Percentiles rank a stretch among this genome's conserved stretches.
Evolutionary conservation across 2,888 invertebrate genomes (phyloP).

Genomic region (Agriopis aurantiaria): DNA sequence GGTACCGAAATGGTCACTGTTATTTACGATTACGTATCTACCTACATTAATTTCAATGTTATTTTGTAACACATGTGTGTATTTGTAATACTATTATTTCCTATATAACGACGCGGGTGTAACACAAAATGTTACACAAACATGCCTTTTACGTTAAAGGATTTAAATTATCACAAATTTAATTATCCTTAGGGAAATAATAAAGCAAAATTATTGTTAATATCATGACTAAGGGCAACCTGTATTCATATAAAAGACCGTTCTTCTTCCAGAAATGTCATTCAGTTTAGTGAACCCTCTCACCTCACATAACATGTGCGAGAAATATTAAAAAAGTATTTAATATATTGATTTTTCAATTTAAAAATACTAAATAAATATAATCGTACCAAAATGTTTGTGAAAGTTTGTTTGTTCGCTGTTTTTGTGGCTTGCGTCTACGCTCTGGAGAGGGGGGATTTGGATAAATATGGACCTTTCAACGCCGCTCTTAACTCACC

Average conservation of each 20-base stretch:
- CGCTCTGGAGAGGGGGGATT: conserved; percentile 34
- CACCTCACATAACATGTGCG: conserved; percentile 29
- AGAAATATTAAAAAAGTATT: conserved; percentile 33
- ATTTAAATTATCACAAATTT: neutral
- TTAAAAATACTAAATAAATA: conserved; percentile 33
- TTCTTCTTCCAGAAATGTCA: neutral
- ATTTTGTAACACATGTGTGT: neutral
- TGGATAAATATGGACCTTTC: conserved; percentile 42
- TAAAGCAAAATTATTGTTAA: neutral
- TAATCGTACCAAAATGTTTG: conserved; percentile 33
- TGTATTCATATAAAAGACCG: conserved; percentile 7
- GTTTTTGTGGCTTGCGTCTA: conserved; percentile 22
- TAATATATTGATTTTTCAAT: conserved; percentile 33
- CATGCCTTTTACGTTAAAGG: neutral
- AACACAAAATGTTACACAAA: neutral
- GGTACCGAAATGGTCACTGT: neutral
- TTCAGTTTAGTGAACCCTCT: conserved; percentile 14
- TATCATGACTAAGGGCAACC: neutral
- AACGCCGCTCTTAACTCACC: conserved; percentile 28
- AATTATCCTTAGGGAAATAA: conserved; percentile 12
- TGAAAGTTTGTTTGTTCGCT: conserved; percentile 30
- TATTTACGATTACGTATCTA: neutral
- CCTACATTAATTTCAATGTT: neutral
- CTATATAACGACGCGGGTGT: neutral
- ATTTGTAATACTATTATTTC: neutral